A percentile compares a stretch with the other conserved stretches of the same genome.
These are phyloP conservation scores for Brachyrhaphis roseni DNA, from an alignment of 2,797 vertebrate species.

Conservation along the genomic window DNA sequence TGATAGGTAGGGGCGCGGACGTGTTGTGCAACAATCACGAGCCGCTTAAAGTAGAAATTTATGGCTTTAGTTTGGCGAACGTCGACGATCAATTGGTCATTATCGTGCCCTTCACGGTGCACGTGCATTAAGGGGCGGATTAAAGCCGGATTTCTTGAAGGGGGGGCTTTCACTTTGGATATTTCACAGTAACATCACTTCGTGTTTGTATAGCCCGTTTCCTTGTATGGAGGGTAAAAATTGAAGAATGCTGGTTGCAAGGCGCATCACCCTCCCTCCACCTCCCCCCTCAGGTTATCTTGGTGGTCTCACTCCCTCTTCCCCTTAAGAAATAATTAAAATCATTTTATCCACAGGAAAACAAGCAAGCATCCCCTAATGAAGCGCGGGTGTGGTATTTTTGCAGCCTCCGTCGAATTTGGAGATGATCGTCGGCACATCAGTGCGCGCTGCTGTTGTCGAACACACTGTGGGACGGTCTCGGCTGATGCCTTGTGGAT, in stretches of 20 bases:
- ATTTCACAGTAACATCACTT: constrained; percentile 23
- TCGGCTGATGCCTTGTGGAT: constrained; percentile 64
- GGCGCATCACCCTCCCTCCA: constrained; percentile 8
- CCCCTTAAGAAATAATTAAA: constrained; percentile 29
- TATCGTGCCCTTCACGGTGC: constrained; percentile 62
- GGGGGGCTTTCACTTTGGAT: constrained; percentile 1
- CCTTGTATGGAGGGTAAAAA: constrained; percentile 31
- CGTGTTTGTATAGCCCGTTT: constrained; percentile 27
- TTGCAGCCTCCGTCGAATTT: constrained; percentile 50
- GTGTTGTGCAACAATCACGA: constrained; percentile 51
- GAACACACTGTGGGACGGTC: constrained; percentile 55
- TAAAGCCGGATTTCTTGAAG: constrained; percentile 20
- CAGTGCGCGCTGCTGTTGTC: constrained; percentile 60
- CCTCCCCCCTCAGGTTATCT: constrained; percentile 5
- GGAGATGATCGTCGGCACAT: constrained; percentile 57
- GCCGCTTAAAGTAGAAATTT: constrained; percentile 35
- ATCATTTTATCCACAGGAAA: constrained; percentile 35
- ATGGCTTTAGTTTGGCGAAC: constrained; percentile 39
- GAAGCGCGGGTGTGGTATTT: constrained; percentile 53
- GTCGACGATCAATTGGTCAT: constrained; percentile 69
- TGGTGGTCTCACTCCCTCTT: constrained; percentile 44
- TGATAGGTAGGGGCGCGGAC: constrained; percentile 57
- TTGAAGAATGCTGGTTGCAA: constrained; percentile 33
- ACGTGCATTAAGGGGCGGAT: not conserved
- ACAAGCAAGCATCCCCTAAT: constrained; percentile 30